These are phyloP conservation scores for Bombycilla garrulus DNA, from an alignment of 2,113 vertebrate species.

Conservation along the genomic window DNA sequence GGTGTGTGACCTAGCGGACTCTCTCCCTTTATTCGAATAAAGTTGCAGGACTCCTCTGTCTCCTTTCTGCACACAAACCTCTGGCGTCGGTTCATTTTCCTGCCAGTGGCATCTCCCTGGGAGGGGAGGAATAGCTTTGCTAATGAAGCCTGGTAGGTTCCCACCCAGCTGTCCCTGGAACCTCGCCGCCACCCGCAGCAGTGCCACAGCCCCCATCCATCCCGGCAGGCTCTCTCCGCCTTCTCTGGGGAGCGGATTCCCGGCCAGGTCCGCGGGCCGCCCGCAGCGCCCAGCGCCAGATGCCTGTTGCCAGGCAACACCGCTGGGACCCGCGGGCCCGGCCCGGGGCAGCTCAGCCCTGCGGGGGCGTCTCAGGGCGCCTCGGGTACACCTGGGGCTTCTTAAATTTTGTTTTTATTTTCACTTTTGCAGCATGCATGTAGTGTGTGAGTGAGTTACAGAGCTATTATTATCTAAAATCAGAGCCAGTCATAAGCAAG, in stretches of 20 bases:
- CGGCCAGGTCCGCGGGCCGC: background rate
- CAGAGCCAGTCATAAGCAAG: background rate
- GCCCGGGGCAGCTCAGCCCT: fast-evolving
- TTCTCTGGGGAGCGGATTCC: background rate
- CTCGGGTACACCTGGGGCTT: too few relatives aligned
- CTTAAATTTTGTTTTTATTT: background rate
- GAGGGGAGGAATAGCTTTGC: background rate
- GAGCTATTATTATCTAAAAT: background rate
- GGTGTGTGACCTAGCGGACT: fast-evolving
- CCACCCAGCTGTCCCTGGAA: too few relatives aligned
- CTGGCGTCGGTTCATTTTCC: too few relatives aligned
- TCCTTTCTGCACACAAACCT: background rate
- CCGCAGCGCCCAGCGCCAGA: fast-evolving
- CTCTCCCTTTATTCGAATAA: background rate
- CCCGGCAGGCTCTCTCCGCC: too few relatives aligned
- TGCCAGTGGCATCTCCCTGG: background rate
- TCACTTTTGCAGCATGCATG: fast-evolving
- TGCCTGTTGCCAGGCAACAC: background rate
- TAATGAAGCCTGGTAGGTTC: background rate
- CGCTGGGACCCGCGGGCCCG: fast-evolving
- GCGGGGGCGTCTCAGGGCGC: fast-evolving
- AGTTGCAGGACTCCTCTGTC: background rate
- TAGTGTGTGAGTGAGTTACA: background rate
- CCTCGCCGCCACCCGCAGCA: too few relatives aligned
- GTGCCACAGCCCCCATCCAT: too few relatives aligned